Conservation (phyloP, 2,113 vertebrate species). For the Ictalurus punctatus region DNA sequence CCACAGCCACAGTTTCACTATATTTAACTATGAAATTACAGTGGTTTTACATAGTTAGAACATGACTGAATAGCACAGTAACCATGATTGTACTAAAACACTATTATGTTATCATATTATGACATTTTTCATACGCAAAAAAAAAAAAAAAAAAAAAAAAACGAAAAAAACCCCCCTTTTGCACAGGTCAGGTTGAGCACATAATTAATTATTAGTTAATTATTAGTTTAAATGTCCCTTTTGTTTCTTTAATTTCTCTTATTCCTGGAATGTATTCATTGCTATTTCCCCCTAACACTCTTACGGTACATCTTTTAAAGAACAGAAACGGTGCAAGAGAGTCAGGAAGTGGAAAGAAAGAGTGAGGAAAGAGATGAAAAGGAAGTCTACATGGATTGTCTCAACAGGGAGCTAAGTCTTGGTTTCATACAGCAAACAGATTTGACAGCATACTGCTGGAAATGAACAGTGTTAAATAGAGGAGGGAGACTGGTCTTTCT, state of each 20-base stretch:
- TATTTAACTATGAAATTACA: neutral
- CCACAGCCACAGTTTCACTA: neutral
- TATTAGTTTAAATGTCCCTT: neutral
- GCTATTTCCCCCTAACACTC: neutral
- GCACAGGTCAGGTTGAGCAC: neutral
- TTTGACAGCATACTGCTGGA: conserved; percentile 19
- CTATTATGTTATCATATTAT: neutral
- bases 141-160: too few relatives aligned
- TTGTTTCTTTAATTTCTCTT: neutral
- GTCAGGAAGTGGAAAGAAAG: neutral
- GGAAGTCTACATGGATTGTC: neutral
- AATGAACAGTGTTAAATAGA: conserved; percentile 21
- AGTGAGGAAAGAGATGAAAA: conserved; percentile 10
- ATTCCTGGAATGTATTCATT: neutral
- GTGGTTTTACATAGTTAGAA: neutral
- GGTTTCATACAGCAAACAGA: conserved; percentile 22
- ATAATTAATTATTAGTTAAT: neutral
- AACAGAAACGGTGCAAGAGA: neutral
- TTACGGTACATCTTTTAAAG: conserved; percentile 30
- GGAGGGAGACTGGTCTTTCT: neutral
- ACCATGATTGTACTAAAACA: neutral
- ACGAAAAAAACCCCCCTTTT: neutral
- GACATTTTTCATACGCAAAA: neutral
- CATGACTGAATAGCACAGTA: neutral
- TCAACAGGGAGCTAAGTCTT: conserved; percentile 33